Evolutionary conservation across 2,113 vertebrate species (phyloP).

Genomic region (Microtus ochrogaster): DNA sequence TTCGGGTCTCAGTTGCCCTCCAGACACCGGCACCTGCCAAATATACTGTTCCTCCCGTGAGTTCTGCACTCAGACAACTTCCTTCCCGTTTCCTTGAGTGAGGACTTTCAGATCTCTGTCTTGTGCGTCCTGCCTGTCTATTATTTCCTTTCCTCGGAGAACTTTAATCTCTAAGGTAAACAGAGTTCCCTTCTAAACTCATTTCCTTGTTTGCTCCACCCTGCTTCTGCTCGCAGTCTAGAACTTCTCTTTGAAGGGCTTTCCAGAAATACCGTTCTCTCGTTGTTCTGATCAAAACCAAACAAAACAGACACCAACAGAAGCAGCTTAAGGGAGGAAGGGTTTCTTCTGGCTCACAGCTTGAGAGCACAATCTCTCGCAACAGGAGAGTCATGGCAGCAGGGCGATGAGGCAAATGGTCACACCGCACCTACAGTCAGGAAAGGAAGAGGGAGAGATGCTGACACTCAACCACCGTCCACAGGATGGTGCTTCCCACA

Average conservation of each 20-base stretch:
- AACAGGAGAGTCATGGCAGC: not conserved
- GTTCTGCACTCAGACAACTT: not conserved
- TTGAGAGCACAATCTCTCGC: not conserved
- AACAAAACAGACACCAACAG: not conserved
- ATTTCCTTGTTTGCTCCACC: not conserved
- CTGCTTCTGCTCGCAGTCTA: not conserved
- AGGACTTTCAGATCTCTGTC: not conserved
- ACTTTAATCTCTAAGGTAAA: not conserved
- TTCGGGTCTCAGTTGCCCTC: not conserved
- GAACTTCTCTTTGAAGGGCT: not conserved
- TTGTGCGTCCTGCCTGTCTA: not conserved
- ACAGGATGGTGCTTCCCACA: not conserved
- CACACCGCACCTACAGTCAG: rapidly evolving
- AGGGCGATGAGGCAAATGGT: not conserved
- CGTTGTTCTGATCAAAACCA: not conserved
- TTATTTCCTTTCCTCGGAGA: not conserved
- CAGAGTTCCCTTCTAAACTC: not conserved
- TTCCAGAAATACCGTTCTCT: not conserved
- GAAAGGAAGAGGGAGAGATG: not conserved
- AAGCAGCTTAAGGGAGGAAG: not conserved
- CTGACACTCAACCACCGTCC: not conserved
- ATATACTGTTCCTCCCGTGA: not conserved
- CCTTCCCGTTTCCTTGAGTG: not conserved
- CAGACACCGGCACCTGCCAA: not conserved
- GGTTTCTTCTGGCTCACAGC: not conserved